Percentiles rank a stretch among this genome's conserved stretches.
Evolutionary conservation across 2,888 invertebrate genomes (phyloP).

Genomic region (Eupelmus urozonus): DNA sequence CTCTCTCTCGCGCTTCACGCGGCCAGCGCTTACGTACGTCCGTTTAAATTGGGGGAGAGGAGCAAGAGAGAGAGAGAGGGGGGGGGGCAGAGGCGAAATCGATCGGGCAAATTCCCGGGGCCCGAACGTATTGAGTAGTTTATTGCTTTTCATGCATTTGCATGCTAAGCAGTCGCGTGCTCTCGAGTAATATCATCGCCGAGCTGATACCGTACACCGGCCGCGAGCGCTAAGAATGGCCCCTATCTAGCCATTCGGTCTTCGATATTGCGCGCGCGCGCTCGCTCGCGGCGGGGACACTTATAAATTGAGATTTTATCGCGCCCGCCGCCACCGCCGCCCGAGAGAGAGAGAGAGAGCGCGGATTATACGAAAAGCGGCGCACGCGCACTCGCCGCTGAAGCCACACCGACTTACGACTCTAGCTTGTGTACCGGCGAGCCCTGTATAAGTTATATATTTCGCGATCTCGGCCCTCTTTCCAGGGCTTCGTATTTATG

Average conservation of each 20-base stretch:
- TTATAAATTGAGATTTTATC: slow-evolving; percentile 78
- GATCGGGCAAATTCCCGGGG: slow-evolving; percentile 75
- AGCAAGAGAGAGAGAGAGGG: slow-evolving; percentile 31
- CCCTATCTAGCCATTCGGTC: slow-evolving; percentile 73
- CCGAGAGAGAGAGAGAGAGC: not conserved
- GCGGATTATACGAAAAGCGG: slow-evolving; percentile 55
- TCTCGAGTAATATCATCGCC: slow-evolving; percentile 76
- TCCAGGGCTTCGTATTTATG: slow-evolving; percentile 46
- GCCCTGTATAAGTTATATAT: slow-evolving; percentile 56
- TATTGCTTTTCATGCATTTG: slow-evolving; percentile 77
- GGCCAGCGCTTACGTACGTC: slow-evolving; percentile 34
- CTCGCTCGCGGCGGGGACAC: slow-evolving; percentile 75
- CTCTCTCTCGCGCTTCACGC: not conserved
- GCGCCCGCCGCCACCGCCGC: slow-evolving; percentile 50
- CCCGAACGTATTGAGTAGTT: slow-evolving; percentile 77
- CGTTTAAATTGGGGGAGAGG: slow-evolving; percentile 71
- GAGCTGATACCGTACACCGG: slow-evolving; percentile 61
- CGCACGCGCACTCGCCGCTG: slow-evolving; percentile 12
- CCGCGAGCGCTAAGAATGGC: slow-evolving; percentile 62
- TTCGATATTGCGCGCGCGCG: slow-evolving; percentile 71
- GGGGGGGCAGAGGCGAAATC: slow-evolving; percentile 70
- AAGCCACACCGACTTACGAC: slow-evolving; percentile 24
- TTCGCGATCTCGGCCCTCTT: slow-evolving; percentile 49
- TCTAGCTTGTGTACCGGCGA: not conserved
- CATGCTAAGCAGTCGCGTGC: slow-evolving; percentile 78